Base-by-base conservation (phyloP, 2,888 invertebrate genomes). In the Anaspis maculata region DNA sequence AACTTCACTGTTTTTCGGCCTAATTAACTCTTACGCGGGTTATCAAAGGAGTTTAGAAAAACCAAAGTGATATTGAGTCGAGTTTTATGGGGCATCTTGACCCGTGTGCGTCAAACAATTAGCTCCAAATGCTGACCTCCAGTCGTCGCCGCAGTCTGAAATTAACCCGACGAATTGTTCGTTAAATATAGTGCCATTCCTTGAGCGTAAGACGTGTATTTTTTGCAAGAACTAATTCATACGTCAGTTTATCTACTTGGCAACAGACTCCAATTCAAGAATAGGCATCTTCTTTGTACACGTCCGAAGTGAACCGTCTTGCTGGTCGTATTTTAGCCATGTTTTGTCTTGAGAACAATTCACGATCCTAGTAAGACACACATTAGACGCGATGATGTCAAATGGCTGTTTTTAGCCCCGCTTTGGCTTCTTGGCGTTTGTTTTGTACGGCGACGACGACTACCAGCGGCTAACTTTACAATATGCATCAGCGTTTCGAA, bases 341-440 rank as follows among this genome's bases (percentile, higher is more conserved):
- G 54, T 52, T 54, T 52, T 52, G 54, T 54, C 50, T 52, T 45
- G 43, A 37, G 41, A 46, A 52, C 51, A 50, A 53, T 49, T 42
- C 48, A 13, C 27, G 35, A 44, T 22, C 16, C 19, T 27, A 15
- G 10, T 11, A 14, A 12, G n/a, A 10, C 14, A 29, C n/a, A 26
- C 32, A 26, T 9, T 14, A 27, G 13, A 33, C 28, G n/a, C 27
- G 14, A 28, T 28, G 13, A 16, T 16, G 28, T 14, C 16, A 28
- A 12, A 14, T 9, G 15, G 28, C 11, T 14, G n/a, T 28, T 15
- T 28, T 28, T 28, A n/a, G 22, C 10, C n/a, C n/a, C n/a, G n/a
- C n/a, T n/a, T n/a, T n/a, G n/a, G n/a, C n/a, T n/a, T n/a, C n/a
- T n/a, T n/a, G n/a, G n/a, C n/a, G n/a, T n/a, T n/a, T n/a, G n/a